Evolutionary conservation across 2,113 vertebrate species (phyloP).

Genomic region (Caracal caracal): DNA sequence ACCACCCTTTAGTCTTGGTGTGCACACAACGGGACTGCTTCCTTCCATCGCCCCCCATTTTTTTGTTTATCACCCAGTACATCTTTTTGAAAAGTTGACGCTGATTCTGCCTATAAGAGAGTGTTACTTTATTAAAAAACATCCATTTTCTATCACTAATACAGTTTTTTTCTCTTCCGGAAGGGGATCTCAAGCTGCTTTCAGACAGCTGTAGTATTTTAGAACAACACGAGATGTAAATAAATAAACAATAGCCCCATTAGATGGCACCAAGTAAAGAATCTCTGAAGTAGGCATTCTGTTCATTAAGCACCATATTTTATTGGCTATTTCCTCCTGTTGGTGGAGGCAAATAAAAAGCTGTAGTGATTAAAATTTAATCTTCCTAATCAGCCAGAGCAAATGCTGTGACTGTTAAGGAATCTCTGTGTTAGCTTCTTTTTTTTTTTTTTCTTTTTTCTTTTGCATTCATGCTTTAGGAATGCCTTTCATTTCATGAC

Average conservation of each 20-base stretch:
- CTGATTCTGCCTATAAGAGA: not conserved
- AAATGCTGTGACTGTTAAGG: not conserved
- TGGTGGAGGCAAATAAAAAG: slow-evolving; percentile 30
- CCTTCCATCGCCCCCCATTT: fast-evolving
- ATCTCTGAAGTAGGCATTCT: not conserved
- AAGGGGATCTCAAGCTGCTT: slow-evolving; percentile 62
- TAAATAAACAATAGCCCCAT: not conserved
- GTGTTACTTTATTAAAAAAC: slow-evolving; percentile 9
- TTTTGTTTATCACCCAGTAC: not conserved
- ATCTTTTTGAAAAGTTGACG: slow-evolving; percentile 29
- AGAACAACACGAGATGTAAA: not conserved
- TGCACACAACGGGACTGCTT: not conserved
- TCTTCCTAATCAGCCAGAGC: slow-evolving; percentile 23
- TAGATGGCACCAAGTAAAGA: not conserved
- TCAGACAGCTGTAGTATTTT: not conserved
- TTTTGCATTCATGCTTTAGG: not conserved
- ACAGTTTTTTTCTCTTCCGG: slow-evolving; percentile 75
- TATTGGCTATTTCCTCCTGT: not conserved
- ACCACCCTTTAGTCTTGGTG: not conserved
- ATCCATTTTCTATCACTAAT: not conserved
- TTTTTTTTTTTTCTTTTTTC: not conserved
- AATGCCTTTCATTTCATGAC: slow-evolving; percentile 50
- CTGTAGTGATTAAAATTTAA: not conserved
- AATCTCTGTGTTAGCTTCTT: not conserved
- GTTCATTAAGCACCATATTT: not conserved